Conservation (phyloP, 2,113 vertebrate species). For the Epinephelus fuscoguttatus region DNA sequence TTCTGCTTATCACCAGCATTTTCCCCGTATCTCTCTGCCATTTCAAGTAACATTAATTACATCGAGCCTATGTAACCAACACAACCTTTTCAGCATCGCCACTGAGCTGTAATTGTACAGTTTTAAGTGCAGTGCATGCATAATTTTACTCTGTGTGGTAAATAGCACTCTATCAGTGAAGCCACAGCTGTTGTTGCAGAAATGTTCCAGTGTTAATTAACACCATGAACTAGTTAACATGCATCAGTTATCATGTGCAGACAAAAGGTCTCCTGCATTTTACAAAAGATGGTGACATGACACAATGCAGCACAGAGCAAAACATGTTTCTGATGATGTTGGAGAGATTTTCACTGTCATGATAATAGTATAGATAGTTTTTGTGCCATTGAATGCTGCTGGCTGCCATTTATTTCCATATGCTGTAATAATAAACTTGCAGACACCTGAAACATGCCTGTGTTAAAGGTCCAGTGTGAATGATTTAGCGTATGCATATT, state of each 20-base stretch:
- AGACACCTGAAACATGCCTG: not conserved
- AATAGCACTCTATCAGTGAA: conserved; percentile 56
- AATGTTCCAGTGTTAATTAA: conserved; percentile 41
- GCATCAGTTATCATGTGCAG: not conserved
- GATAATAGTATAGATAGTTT: not conserved
- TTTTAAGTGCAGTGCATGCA: conserved; percentile 75
- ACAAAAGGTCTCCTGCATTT: conserved; percentile 10
- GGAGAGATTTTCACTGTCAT: not conserved
- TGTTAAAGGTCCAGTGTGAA: no score
- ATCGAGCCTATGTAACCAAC: conserved; percentile 64
- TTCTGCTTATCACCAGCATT: conserved; percentile 32
- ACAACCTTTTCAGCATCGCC: conserved; percentile 75
- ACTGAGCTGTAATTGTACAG: conserved; percentile 75
- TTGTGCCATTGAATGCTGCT: not conserved
- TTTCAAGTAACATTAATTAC: conserved; percentile 77
- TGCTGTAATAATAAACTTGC: not conserved
- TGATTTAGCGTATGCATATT: no score
- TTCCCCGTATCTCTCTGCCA: conserved; percentile 55
- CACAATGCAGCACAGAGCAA: not conserved
- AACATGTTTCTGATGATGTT: not conserved
- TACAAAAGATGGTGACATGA: not conserved
- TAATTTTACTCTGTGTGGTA: conserved; percentile 76
- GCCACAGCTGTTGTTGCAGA: conserved; percentile 27
- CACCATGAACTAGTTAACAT: conserved; percentile 7
- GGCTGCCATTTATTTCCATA: not conserved